Base-by-base conservation (phyloP, 92 coral and sea anemone genomes). In the Scolanthus callimorphus region DNA sequence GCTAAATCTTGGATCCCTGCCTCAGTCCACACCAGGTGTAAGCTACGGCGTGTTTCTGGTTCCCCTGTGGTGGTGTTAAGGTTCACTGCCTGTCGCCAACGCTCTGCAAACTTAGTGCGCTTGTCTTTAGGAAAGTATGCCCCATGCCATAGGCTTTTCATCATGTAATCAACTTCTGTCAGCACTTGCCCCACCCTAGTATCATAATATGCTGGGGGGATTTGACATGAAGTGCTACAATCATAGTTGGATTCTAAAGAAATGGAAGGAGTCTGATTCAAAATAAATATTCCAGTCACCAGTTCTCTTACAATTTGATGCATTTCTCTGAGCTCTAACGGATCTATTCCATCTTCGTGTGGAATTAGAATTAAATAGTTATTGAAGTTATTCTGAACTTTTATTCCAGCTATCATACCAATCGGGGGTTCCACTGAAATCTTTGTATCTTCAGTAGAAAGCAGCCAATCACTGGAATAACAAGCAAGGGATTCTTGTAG, bases 71-170 rank as follows among this genome's bases (percentile, higher is more conserved):
- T 80, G 1, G 96, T 69, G 64, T 94, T 94, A 38, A 94, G 70
- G 63, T 94, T 94, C 13, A 94, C 99, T 27, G 96, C 80, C 65
- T 94, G 99, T 31, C 95, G 78, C 99, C 99, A 94, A 1, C 99
- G 90, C 70, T 94, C 99, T 11, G 94, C 84, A 72, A 94, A 94
- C 77, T 94, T 94, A 15, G 94, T 73, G 58, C 99, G 71, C 51
- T 94, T 94, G 31, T 94, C 99, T 45, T 85, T 94, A 11, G 99
- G 95, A 48, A 94, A 94, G 76, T 82, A 94, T 25, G 99, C 96
- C 0, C 99, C 99, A 49, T 94, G 99, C 99, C 99, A 94, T 49
- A 94, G 69, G 41, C 99, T 94, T 30, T 94, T 94, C 95, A 94
- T 94, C 95, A 84, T 77, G 70, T 94, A 94, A 46, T 94, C 99